phyloP scores from a whole-genome alignment of 2,888 invertebrate genomes.

The Ametastegia equiseti region DNA sequence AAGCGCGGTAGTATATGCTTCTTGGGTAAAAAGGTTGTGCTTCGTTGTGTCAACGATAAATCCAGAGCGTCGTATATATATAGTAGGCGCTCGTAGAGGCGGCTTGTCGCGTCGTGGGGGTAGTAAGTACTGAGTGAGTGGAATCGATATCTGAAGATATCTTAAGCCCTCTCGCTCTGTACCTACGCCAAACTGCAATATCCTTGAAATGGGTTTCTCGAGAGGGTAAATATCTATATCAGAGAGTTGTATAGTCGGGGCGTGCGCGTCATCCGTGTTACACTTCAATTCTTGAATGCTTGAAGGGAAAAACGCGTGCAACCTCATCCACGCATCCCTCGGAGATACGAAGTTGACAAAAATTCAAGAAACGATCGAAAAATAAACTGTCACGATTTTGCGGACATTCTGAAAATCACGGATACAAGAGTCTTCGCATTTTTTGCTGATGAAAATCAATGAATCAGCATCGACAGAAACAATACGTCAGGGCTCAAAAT shows the following conservation, averaged over 20 bases:
- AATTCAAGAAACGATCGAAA: not conserved
- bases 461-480: too few species aligned
- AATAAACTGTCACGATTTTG: not conserved
- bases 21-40: not conserved
- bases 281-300: conserved; percentile 51
- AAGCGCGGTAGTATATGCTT: too few species aligned
- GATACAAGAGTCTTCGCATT: too few species aligned
- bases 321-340: not conserved
- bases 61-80: conserved; percentile 56
- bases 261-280: conserved; percentile 53
- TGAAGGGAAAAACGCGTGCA: not conserved
- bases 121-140: conserved; percentile 23
- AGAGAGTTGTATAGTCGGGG: conserved; percentile 27
- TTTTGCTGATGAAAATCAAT: too few species aligned
- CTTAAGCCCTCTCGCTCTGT: conserved; percentile 32
- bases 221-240: conserved; percentile 67
- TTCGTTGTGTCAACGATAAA: conserved; percentile 65
- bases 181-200: conserved; percentile 47
- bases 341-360: not conserved
- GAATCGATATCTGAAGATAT: conserved; percentile 45
- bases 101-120: not conserved
- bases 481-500: too few species aligned
- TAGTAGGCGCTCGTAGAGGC: conserved; percentile 53
- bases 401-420: too few species aligned
- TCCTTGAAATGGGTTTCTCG: conserved; percentile 52